Evolutionary conservation across 2,797 vertebrate species (phyloP).

Genomic region (Trematocara caparti): DNA sequence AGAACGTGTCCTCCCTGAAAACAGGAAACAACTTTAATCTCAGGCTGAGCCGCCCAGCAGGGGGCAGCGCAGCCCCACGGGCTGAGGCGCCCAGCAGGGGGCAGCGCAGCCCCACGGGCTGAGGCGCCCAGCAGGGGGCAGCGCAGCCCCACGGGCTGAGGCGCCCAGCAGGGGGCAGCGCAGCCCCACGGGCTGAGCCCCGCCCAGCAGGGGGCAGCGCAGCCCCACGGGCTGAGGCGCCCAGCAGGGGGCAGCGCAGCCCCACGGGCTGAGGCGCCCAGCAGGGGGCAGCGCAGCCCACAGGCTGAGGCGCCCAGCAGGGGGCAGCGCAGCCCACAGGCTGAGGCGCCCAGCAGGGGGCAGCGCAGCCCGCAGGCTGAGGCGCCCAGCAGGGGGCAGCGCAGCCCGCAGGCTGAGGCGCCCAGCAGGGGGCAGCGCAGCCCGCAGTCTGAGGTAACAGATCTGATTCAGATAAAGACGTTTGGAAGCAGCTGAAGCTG

Average conservation of each 20-base stretch:
- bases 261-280: too few species aligned
- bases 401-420: too few species aligned
- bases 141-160: neutral
- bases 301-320: neutral
- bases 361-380: neutral
- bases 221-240: too few species aligned
- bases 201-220: too few species aligned
- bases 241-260: conserved; percentile 3
- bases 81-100: neutral
- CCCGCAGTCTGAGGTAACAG: neutral
- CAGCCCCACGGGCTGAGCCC: neutral
- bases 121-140: too few species aligned
- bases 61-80: too few species aligned
- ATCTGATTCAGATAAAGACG: neutral
- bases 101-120: neutral
- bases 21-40: neutral
- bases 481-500: neutral
- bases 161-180: neutral
- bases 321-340: neutral
- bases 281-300: too few species aligned
- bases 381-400: too few species aligned
- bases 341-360: too few species aligned
- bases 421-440: neutral
- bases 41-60: neutral
- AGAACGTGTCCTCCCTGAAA: conserved; percentile 93